Percentiles rank a stretch among this genome's conserved stretches.
Conservation (phyloP, 2,888 invertebrate genomes). For the Bombylius major region DNA sequence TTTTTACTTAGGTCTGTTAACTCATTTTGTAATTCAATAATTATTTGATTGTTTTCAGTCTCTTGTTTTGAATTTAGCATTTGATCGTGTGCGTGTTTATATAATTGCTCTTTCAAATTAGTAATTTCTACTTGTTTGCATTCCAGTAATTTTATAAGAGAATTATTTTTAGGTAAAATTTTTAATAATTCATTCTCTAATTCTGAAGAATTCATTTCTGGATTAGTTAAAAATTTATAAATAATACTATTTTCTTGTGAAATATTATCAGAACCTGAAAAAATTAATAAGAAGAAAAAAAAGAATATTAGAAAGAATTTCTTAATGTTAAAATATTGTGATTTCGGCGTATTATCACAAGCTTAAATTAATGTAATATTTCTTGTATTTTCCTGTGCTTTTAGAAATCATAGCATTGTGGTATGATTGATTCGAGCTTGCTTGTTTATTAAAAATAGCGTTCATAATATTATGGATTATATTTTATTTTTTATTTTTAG, state of each 20-base stretch:
- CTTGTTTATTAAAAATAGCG: no score
- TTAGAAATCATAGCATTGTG: no score
- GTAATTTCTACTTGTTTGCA: not conserved
- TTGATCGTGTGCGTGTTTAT: not conserved
- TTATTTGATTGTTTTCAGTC: not conserved
- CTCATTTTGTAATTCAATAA: not conserved
- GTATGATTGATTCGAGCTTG: no score
- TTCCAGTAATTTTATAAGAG: not conserved
- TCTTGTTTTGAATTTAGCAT: not conserved
- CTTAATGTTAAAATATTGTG: no score
- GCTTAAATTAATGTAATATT: no score
- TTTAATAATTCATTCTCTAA: not conserved
- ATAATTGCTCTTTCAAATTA: not conserved
- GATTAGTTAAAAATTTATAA: not conserved
- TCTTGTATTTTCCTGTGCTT: no score
- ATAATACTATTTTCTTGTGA: not conserved
- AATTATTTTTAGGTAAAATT: not conserved
- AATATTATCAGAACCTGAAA: not conserved
- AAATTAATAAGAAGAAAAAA: not conserved
- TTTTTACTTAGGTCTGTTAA: not conserved
- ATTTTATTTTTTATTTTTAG: no score
- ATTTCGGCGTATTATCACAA: no score
- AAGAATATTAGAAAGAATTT: no score
- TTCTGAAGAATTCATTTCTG: not conserved
- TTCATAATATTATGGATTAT: no score